These are phyloP conservation scores for Elachura formosa DNA, from an alignment of 2,113 vertebrate species.

Conservation along the genomic window DNA sequence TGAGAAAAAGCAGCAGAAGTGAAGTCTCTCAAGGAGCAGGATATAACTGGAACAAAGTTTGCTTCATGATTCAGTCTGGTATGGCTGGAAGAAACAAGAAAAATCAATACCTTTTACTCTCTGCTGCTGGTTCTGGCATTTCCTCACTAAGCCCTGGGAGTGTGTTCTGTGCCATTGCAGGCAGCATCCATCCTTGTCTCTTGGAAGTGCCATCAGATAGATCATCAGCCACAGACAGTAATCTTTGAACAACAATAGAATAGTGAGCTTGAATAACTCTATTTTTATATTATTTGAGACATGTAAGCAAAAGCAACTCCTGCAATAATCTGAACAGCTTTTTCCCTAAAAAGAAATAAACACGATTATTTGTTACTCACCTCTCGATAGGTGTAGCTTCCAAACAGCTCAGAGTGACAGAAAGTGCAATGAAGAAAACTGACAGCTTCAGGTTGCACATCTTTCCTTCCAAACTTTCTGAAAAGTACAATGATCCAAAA, in stretches of 20 bases:
- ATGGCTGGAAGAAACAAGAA: not conserved
- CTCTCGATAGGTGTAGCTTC: constrained; percentile 77
- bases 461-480: constrained; percentile 46
- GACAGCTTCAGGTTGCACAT: constrained; percentile 79
- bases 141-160: constrained; percentile 56
- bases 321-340: not conserved
- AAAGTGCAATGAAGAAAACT: constrained; percentile 72
- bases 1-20: not conserved
- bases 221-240: constrained; percentile 33
- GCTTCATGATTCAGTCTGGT: not conserved
- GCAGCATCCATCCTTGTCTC: constrained; percentile 65
- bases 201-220: constrained; percentile 58
- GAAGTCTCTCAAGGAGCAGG: not conserved
- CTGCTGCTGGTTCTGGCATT: constrained; percentile 52
- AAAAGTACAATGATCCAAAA: constrained; percentile 35
- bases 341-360: not conserved
- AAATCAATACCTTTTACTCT: constrained; percentile 70
- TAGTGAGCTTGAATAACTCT: not conserved
- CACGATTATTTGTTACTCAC: constrained; percentile 63
- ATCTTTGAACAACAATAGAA: constrained; percentile 26
- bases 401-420: constrained; percentile 72
- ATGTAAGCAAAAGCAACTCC: not conserved
- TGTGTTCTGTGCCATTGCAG: constrained; percentile 62
- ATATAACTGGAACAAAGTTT: not conserved
- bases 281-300: not conserved